Percentiles rank a stretch among this genome's conserved stretches.
Conservation (phyloP, 2,888 invertebrate species). For the Kryphioiulus occultus region DNA sequence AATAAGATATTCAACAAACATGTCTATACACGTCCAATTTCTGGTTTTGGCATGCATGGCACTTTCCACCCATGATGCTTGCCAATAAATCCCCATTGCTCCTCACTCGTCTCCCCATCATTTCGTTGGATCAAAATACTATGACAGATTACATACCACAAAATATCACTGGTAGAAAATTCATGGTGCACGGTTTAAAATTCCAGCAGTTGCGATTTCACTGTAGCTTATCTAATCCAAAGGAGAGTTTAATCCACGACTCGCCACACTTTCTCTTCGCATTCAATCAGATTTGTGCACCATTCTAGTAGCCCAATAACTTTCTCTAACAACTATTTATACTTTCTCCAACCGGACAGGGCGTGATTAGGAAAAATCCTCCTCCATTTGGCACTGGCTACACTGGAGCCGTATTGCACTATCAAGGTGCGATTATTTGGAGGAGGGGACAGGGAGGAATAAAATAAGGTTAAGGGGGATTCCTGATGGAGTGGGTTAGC, state of each 20-base stretch:
- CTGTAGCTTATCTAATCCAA: slow-evolving; percentile 11
- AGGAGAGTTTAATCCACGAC: not conserved
- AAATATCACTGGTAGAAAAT: not conserved
- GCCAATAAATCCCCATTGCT: too few species aligned
- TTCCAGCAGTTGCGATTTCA: not conserved
- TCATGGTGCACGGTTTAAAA: not conserved
- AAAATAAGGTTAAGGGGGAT: slow-evolving; percentile 47
- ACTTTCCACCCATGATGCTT: too few species aligned
- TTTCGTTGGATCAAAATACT: not conserved
- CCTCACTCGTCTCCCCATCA: too few species aligned
- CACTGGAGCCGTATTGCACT: slow-evolving; percentile 45
- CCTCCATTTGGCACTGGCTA: slow-evolving; percentile 24
- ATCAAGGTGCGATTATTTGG: slow-evolving; percentile 44
- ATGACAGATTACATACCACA: not conserved
- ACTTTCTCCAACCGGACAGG: slow-evolving; percentile 44
- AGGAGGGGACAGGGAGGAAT: slow-evolving; percentile 45
- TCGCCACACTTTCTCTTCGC: slow-evolving; percentile 13
- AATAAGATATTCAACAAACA: too few species aligned
- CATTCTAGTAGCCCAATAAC: slow-evolving; percentile 45
- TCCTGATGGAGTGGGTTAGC: slow-evolving; percentile 45
- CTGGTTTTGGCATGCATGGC: too few species aligned
- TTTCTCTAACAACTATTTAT: slow-evolving; percentile 41
- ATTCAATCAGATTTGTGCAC: slow-evolving; percentile 43
- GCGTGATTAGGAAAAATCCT: slow-evolving; percentile 46
- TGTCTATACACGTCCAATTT: too few species aligned